Evolutionary conservation across 2,888 invertebrate species (phyloP).

Genomic region (Leptopilina drosophilae): DNA sequence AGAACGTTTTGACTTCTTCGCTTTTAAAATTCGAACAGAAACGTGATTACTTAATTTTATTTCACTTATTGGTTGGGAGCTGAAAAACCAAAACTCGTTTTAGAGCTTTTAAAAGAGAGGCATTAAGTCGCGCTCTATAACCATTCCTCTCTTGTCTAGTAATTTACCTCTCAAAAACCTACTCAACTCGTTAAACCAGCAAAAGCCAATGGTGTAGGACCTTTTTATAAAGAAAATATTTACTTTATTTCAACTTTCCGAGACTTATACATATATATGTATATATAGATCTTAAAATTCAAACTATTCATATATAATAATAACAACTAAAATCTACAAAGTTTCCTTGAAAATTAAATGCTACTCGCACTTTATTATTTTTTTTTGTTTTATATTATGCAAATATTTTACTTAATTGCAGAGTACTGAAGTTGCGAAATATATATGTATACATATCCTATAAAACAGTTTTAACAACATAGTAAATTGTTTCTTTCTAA

Average conservation of each 20-base stretch:
- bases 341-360: constrained; percentile 2
- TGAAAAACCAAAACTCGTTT: not conserved
- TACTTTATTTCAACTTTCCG: not conserved
- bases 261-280: not conserved
- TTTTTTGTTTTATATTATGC: not conserved
- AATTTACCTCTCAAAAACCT: constrained; percentile 50
- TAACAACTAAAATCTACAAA: not conserved
- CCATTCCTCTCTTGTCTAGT: constrained; percentile 44
- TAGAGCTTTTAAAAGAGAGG: constrained; percentile 26
- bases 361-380: not conserved
- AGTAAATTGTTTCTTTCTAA: too few relatives aligned
- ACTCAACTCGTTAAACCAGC: constrained; percentile 50
- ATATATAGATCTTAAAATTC: not conserved
- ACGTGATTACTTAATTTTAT: constrained; percentile 31
- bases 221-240: constrained; percentile 27
- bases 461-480: not conserved
- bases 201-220: constrained; percentile 30
- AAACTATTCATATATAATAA: not conserved
- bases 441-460: not conserved
- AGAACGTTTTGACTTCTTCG: not conserved
- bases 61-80: constrained; percentile 12
- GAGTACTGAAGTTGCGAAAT: not conserved
- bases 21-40: not conserved
- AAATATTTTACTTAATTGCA: not conserved
- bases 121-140: constrained; percentile 44